Evolutionary conservation across 2,113 vertebrate genomes (phyloP).

Genomic region (Hypocryptadius cinnamomeus): DNA sequence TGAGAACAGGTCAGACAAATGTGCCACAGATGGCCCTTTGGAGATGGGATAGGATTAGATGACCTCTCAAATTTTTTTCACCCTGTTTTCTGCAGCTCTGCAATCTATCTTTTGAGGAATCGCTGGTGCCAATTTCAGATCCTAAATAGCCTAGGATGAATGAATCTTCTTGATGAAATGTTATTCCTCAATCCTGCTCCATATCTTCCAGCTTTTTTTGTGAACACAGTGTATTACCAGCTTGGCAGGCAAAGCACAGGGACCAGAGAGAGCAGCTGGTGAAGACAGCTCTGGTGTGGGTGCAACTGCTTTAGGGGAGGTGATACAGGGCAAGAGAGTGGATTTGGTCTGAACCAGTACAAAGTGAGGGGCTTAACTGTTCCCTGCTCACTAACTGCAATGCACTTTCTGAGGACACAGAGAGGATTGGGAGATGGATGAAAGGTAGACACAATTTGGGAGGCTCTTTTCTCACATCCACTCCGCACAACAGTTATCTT

Average conservation of each 20-base stretch:
- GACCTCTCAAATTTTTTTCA: conserved; percentile 9
- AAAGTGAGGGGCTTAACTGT: neutral
- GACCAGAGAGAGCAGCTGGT: neutral
- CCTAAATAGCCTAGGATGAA: neutral
- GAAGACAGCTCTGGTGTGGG: neutral
- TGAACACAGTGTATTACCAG: neutral
- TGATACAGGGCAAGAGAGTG: neutral
- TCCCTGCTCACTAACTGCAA: neutral
- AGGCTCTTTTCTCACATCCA: neutral
- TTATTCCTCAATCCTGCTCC: neutral
- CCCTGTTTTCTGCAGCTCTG: neutral
- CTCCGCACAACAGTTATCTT: neutral
- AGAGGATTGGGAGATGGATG: neutral
- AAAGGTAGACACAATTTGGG: neutral
- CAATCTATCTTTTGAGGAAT: conserved; percentile 1
- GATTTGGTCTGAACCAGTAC: neutral
- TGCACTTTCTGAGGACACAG: neutral
- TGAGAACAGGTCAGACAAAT: neutral
- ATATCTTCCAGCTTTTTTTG: neutral
- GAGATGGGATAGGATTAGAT: neutral
- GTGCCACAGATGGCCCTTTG: neutral
- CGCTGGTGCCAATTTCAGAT: neutral
- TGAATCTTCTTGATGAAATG: conserved; percentile 1
- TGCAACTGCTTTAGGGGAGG: neutral
- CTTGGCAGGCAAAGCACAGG: neutral